Evolutionary conservation across 2,888 invertebrate genomes (phyloP).

Genomic region (Trilocha varians): DNA sequence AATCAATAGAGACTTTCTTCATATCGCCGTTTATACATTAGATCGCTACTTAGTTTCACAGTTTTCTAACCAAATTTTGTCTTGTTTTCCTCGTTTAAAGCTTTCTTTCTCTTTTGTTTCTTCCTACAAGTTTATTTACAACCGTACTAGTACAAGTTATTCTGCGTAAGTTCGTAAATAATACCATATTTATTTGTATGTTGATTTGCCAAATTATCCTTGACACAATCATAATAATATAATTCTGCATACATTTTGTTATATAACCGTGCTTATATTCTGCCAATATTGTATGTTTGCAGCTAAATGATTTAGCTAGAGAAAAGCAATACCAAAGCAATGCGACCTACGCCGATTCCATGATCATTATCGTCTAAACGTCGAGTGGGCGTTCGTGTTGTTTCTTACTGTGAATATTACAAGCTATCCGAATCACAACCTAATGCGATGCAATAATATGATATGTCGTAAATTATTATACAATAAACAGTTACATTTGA

Average conservation of each 20-base stretch:
- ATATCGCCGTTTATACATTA: not conserved
- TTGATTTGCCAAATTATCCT: too few relatives aligned
- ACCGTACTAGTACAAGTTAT: not conserved
- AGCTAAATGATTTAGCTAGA: conserved; percentile 2
- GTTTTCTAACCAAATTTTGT: not conserved
- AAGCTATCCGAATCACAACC: conserved; percentile 19
- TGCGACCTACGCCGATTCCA: conserved; percentile 59
- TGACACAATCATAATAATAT: not conserved
- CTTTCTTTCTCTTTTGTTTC: too few relatives aligned
- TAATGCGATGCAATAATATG: conserved; percentile 26
- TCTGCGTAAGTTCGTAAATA: not conserved
- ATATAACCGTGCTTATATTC: not conserved
- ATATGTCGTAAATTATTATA: conserved; percentile 32
- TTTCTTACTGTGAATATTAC: conserved; percentile 57
- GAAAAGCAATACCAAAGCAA: conserved; percentile 15
- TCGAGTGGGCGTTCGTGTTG: conserved; percentile 41
- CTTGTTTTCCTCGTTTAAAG: too few relatives aligned
- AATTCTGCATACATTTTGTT: conserved; percentile 7
- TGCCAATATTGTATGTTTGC: conserved; percentile 5
- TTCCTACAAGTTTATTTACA: too few relatives aligned
- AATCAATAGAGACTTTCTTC: not conserved
- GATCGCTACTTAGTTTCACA: not conserved
- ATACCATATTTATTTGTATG: too few relatives aligned
- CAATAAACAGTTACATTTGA: conserved; percentile 49
- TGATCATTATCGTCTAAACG: conserved; percentile 59